Evolutionary conservation across 2,888 invertebrate genomes (phyloP), one percentile per base, ranked within the genome.

Genomic region (Meloe dianella): DNA sequence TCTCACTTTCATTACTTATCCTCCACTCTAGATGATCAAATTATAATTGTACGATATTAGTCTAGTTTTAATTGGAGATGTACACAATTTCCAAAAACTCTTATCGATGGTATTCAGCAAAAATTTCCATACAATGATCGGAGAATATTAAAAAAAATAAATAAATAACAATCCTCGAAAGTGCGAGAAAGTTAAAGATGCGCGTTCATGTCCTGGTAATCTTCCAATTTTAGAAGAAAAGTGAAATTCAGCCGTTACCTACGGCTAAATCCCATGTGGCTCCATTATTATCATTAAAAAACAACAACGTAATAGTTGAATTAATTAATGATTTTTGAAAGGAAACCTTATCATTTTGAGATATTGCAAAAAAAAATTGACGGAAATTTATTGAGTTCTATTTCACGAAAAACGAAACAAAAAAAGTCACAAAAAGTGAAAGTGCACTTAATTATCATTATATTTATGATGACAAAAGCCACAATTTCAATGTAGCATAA

Each of bases 141-240:
- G 3, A 2, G 27, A 27, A 27, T 27, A n/a, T n/a, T n/a, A 51
- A n/a, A 2, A 51, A 8, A 24, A 24, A 24, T 10, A 14, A 54
- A 54, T 54, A 27, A n/a, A 51, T 51, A 27, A 27, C 27, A 27
- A 12, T 51, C 8, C 10, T 24, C 27, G 54, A 54, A 54, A 54
- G 54, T 24, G 35, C 27, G 60, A 38, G 60, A 60, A 60, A 60
- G 60, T 60, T 60, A 17, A n/a, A 27, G 22, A 54, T 24, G 24
- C 24, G 9, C 0, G 4, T n/a, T n/a, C n/a, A n/a, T n/a, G n/a
- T n/a, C n/a, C n/a, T 3, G 10, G 10, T 38, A n/a, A 60, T 60
- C 2, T 58, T 17, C 12, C n/a, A 14, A 29, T 9, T n/a, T 17
- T 32, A 8, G 32, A 59, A 24, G 38, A 41, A 60, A 41, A 60